A percentile compares a stretch with the other conserved stretches of the same genome.
Evolutionary conservation across 2,888 invertebrate genomes (phyloP).

Genomic region (Cryptocheilus praepositus): DNA sequence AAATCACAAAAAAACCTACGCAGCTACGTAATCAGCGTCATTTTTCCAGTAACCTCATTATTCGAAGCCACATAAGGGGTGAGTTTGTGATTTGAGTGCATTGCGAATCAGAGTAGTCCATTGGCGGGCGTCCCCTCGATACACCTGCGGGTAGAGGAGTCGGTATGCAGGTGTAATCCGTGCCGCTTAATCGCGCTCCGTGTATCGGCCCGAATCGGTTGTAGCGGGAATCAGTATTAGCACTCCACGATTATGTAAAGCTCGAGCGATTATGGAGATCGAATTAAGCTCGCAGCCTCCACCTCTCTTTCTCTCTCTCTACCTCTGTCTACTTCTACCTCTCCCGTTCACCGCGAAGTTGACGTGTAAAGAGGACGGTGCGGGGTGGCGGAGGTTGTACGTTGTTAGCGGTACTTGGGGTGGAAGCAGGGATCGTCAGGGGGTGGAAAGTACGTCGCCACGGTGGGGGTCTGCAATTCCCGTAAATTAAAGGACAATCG

Average conservation of each 20-base stretch:
- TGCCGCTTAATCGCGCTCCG: constrained; percentile 50
- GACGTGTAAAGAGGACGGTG: too few species aligned
- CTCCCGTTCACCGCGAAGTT: too few species aligned
- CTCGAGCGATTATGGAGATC: constrained; percentile 65
- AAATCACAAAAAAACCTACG: too few species aligned
- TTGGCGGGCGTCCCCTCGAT: too few species aligned
- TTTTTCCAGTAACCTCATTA: too few species aligned
- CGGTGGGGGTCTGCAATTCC: constrained; percentile 32
- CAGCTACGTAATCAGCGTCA: too few species aligned
- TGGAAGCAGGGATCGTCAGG: background rate
- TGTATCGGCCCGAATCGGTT: constrained; percentile 52
- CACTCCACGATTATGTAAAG: constrained; percentile 63
- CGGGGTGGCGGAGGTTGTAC: too few species aligned
- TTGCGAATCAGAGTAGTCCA: too few species aligned
- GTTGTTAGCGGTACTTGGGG: too few species aligned
- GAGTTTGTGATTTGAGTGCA: constrained; percentile 28
- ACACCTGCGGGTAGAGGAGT: constrained; percentile 14
- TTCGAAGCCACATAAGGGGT: too few species aligned
- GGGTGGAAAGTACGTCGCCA: background rate
- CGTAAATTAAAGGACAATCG: constrained; percentile 70
- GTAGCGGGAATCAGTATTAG: constrained; percentile 55
- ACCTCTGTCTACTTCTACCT: too few species aligned
- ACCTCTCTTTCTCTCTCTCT: constrained; percentile 6
- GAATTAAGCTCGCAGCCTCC: constrained; percentile 56
- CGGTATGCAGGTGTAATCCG: constrained; percentile 46